phyloP scores from a whole-genome alignment of 1,140 invertebrate species.

The Drosophila subobscura region DNA sequence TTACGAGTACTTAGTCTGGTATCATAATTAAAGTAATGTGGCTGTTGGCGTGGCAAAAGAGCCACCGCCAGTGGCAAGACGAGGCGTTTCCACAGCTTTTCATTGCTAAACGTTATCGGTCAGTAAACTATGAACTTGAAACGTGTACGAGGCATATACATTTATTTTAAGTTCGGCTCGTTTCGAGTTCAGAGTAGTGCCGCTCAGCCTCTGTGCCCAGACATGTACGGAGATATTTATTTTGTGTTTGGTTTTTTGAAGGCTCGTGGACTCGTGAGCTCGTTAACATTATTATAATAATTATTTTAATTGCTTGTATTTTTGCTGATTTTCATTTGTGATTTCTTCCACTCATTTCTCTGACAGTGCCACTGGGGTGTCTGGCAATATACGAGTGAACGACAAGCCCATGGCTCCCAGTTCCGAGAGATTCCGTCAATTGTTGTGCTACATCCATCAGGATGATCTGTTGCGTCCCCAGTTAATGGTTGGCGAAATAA shows the following conservation, averaged over 20 bases:
- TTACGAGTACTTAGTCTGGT: slow-evolving; percentile 10
- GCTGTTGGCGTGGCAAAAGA: background rate
- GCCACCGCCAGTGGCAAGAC: slow-evolving; percentile 1
- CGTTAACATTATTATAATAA: slow-evolving; percentile 38
- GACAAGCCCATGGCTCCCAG: slow-evolving; percentile 89
- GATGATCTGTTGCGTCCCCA: slow-evolving; percentile 92
- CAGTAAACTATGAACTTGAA: slow-evolving; percentile 78
- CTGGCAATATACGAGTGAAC: slow-evolving; percentile 90
- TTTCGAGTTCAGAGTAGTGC: background rate
- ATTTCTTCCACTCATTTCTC: slow-evolving; percentile 27
- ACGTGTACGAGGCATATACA: slow-evolving; percentile 3
- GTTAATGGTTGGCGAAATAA: slow-evolving; percentile 92
- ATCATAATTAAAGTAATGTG: slow-evolving; percentile 24
- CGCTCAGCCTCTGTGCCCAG: background rate
- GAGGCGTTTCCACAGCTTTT: slow-evolving; percentile 13
- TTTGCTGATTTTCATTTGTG: slow-evolving; percentile 28
- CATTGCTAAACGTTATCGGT: slow-evolving; percentile 65
- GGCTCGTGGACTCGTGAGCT: slow-evolving; percentile 3
- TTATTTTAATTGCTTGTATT: slow-evolving; percentile 37
- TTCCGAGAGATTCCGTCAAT: slow-evolving; percentile 88
- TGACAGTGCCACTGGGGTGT: slow-evolving; percentile 86
- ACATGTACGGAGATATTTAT: slow-evolving; percentile 13
- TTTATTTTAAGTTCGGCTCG: slow-evolving; percentile 16
- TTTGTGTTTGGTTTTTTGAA: background rate
- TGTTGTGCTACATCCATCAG: slow-evolving; percentile 96